phyloP scores from a whole-genome alignment of 2,113 vertebrate genomes.

The Synchiropus splendidus region DNA sequence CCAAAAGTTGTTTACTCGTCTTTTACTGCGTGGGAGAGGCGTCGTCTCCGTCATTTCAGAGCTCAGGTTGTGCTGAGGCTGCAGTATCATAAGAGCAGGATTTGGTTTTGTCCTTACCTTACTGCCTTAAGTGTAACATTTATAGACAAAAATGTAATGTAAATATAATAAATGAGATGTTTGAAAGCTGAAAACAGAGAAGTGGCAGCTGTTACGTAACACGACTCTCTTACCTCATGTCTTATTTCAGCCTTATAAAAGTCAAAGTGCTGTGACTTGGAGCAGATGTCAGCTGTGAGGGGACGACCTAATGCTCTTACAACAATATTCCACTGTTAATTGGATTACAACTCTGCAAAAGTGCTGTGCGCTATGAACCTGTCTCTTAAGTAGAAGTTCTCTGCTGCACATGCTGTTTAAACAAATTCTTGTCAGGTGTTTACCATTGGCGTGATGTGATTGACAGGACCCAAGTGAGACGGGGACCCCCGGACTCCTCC shows the following conservation, averaged over 20 bases:
- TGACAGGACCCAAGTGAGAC: conserved; percentile 74
- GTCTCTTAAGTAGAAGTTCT: conserved; percentile 23
- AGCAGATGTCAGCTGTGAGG: conserved; percentile 39
- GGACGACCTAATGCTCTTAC: conserved; percentile 14
- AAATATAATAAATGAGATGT: no score
- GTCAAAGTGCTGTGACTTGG: conserved; percentile 17
- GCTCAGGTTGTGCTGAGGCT: no score
- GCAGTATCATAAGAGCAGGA: no score
- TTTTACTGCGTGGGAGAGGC: no score
- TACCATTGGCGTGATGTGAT: conserved; percentile 41
- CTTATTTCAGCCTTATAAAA: conserved; percentile 31
- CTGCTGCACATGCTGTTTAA: conserved; percentile 19
- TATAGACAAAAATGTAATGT: no score
- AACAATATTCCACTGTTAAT: conserved; percentile 34
- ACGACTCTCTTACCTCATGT: conserved; percentile 18
- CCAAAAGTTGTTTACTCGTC: no score
- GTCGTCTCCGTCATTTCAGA: no score
- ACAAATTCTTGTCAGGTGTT: conserved; percentile 46
- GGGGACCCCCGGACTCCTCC: conserved; percentile 63
- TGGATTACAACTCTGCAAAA: conserved; percentile 36
- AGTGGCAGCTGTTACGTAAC: no score
- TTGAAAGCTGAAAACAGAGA: no score
- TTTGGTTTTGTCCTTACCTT: no score
- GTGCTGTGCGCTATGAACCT: conserved; percentile 39
- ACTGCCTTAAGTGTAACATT: no score